Conservation (phyloP, 2,113 vertebrate species). For the Hydropotes inermis region DNA sequence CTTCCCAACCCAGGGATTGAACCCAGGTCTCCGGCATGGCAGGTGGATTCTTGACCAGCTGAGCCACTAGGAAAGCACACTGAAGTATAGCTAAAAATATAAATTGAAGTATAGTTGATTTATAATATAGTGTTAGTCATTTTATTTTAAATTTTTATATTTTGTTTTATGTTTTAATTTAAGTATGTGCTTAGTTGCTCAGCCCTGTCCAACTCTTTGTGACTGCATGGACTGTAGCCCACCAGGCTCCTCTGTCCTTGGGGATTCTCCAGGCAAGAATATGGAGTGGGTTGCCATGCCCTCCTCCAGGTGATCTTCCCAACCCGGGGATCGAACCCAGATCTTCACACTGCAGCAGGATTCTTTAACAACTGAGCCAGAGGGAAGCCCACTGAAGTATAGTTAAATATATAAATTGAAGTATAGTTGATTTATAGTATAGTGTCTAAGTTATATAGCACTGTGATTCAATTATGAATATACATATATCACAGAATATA, state of each 20-base stretch:
- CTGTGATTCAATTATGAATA: background rate
- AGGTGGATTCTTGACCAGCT: background rate
- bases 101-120: background rate
- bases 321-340: background rate
- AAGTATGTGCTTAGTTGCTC: background rate
- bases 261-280: background rate
- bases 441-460: background rate
- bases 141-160: background rate
- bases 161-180: background rate
- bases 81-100: background rate
- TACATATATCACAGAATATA: background rate
- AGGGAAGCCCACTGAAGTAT: background rate
- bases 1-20: background rate
- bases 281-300: background rate
- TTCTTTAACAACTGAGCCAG: background rate
- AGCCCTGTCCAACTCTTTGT: background rate
- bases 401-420: background rate
- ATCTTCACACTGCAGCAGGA: background rate
- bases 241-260: background rate
- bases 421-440: background rate
- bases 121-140: background rate
- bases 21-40: background rate
- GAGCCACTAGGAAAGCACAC: background rate
- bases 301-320: background rate
- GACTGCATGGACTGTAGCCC: background rate